Conservation (phyloP, 2,888 invertebrate species). For the Aspidiotus destructor region DNA sequence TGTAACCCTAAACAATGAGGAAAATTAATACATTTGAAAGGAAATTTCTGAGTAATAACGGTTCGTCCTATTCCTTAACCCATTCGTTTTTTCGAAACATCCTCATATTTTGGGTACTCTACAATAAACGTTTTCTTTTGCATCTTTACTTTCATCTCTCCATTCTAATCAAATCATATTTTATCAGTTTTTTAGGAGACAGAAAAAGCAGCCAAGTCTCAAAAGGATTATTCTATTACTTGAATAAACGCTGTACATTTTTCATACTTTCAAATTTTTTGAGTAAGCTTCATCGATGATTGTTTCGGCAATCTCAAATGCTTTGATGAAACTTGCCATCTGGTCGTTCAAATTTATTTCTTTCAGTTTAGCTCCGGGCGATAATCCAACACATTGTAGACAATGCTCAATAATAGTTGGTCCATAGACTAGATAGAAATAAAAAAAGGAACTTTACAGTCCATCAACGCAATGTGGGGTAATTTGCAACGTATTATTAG, state of each 20-base stretch:
- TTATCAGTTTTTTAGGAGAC: too few relatives aligned
- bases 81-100: too few relatives aligned
- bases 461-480: neutral
- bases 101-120: too few relatives aligned
- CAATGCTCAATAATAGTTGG: constrained; percentile 85
- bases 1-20: constrained; percentile 53
- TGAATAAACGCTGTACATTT: too few relatives aligned
- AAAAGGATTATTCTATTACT: too few relatives aligned
- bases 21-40: constrained; percentile 1
- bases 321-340: constrained; percentile 52
- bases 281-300: constrained; percentile 48
- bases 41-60: too few relatives aligned
- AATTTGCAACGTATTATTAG: constrained; percentile 33
- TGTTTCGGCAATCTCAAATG: constrained; percentile 58
- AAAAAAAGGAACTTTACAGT: constrained; percentile 17
- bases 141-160: too few relatives aligned
- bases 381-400: constrained; percentile 60
- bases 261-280: too few relatives aligned
- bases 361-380: constrained; percentile 50
- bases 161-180: too few relatives aligned
- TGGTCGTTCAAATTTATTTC: constrained; percentile 57
- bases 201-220: too few relatives aligned
- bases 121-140: too few relatives aligned
- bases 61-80: too few relatives aligned
- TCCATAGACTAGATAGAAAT: constrained; percentile 62